A percentile compares a stretch with the other conserved stretches of the same genome.
Evolutionary conservation across 2,888 invertebrate genomes (phyloP).

Genomic region (Globia sparganii): DNA sequence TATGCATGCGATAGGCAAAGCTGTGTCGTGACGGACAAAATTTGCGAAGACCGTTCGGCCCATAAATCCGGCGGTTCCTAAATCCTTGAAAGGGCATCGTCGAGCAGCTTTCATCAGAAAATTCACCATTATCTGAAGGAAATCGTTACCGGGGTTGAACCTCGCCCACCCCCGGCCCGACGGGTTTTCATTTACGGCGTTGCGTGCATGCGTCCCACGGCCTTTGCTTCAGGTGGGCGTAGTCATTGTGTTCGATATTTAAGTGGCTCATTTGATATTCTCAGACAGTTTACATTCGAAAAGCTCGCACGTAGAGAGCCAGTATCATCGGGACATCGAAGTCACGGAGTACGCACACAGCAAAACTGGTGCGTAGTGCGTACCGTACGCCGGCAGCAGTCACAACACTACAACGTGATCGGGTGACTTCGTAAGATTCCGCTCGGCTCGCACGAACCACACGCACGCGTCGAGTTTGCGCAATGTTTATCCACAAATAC

Average conservation of each 20-base stretch:
- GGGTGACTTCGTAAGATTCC: slow-evolving; percentile 61
- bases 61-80: slow-evolving; percentile 86
- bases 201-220: slow-evolving; percentile 89
- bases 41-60: slow-evolving; percentile 82
- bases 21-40: slow-evolving; percentile 83
- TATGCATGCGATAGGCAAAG: slow-evolving; percentile 81
- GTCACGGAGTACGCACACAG: slow-evolving; percentile 73
- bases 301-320: slow-evolving; percentile 84
- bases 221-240: slow-evolving; percentile 89
- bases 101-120: slow-evolving; percentile 89
- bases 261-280: slow-evolving; percentile 90
- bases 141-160: slow-evolving; percentile 89
- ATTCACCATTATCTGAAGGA: slow-evolving; percentile 89
- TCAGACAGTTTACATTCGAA: slow-evolving; percentile 89
- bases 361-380: slow-evolving; percentile 56
- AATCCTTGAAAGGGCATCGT: slow-evolving; percentile 87
- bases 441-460: slow-evolving; percentile 65
- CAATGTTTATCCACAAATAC: slow-evolving; percentile 90
- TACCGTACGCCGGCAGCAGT: slow-evolving; percentile 64
- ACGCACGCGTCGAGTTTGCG: slow-evolving; percentile 85
- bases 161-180: slow-evolving; percentile 85
- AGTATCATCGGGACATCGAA: slow-evolving; percentile 83
- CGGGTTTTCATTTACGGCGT: slow-evolving; percentile 88
- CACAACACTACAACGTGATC: slow-evolving; percentile 76
- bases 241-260: slow-evolving; percentile 89